A percentile compares a stretch with the other conserved stretches of the same genome.
Conservation (phyloP, 1,140 invertebrate species). For the Helicoverpa armigera region DNA sequence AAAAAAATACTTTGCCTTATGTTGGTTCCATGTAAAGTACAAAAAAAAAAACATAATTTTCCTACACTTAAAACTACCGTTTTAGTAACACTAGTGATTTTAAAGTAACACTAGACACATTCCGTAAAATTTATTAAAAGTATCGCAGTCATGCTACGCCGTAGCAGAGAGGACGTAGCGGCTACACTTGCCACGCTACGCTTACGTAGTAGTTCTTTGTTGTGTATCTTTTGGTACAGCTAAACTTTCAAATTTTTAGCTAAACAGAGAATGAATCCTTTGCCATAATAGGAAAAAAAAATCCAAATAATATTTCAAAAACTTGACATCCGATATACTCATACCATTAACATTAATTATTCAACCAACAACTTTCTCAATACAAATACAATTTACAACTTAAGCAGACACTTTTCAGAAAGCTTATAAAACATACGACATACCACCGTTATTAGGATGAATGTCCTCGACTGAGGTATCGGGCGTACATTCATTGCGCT, state of each 20-base stretch:
- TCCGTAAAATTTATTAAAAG: neutral
- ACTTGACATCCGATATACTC: too few relatives aligned
- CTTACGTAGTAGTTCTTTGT: constrained; percentile 2
- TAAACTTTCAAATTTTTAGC: too few relatives aligned
- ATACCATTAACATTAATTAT: too few relatives aligned
- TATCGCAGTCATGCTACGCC: constrained; percentile 6
- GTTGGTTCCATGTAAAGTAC: too few relatives aligned
- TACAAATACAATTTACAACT: neutral
- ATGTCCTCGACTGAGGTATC: constrained; percentile 44
- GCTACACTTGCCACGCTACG: constrained; percentile 1
- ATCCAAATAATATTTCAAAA: too few relatives aligned
- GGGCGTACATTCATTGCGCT: constrained; percentile 45
- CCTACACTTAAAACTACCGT: too few relatives aligned
- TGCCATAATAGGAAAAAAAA: too few relatives aligned
- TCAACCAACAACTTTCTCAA: too few relatives aligned
- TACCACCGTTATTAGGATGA: constrained; percentile 48
- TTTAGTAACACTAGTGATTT: too few relatives aligned
- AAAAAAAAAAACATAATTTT: too few relatives aligned
- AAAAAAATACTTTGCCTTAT: too few relatives aligned
- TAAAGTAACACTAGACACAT: neutral
- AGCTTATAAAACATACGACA: constrained; percentile 31
- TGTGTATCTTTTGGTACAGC: neutral
- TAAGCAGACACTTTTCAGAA: neutral
- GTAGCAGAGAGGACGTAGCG: neutral
- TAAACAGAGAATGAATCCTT: too few relatives aligned